A percentile compares a stretch with the other conserved stretches of the same genome.
Evolutionary conservation across 2,888 invertebrate genomes (phyloP).

Genomic region (Tenthredo mesomela): DNA sequence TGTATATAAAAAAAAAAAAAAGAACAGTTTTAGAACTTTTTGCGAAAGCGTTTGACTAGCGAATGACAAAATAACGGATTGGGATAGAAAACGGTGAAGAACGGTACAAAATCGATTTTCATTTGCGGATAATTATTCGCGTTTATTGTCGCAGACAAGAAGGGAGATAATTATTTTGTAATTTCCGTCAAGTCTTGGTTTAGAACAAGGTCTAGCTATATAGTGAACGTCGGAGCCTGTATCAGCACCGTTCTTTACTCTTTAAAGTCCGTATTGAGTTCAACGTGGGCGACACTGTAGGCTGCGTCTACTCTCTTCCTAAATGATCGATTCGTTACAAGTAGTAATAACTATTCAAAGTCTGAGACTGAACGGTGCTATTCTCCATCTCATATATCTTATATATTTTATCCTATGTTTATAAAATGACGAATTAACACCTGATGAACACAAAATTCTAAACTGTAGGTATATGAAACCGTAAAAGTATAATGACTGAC

Average conservation of each 20-base stretch:
- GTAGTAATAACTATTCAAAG: not conserved
- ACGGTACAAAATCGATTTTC: not conserved
- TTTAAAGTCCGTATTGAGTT: slow-evolving; percentile 42
- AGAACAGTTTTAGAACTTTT: not conserved
- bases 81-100: not conserved
- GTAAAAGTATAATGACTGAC: not conserved
- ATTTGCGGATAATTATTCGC: slow-evolving; percentile 17
- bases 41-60: not conserved
- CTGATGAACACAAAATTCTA: not conserved
- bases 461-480: not conserved
- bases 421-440: not conserved
- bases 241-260: not conserved
- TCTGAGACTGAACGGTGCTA: no score
- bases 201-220: slow-evolving; percentile 26
- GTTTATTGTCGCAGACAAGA: slow-evolving; percentile 25
- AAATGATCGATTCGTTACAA: slow-evolving; percentile 46
- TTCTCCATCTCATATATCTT: not conserved
- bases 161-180: slow-evolving; percentile 37
- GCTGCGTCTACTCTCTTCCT: slow-evolving; percentile 35
- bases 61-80: not conserved
- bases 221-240: slow-evolving; percentile 13
- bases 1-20: not conserved
- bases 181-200: slow-evolving; percentile 47
- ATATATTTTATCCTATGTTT: not conserved
- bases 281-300: slow-evolving; percentile 48